Conservation (phyloP, 2,888 invertebrate genomes). For the Latrodectus hesperus region DNA sequence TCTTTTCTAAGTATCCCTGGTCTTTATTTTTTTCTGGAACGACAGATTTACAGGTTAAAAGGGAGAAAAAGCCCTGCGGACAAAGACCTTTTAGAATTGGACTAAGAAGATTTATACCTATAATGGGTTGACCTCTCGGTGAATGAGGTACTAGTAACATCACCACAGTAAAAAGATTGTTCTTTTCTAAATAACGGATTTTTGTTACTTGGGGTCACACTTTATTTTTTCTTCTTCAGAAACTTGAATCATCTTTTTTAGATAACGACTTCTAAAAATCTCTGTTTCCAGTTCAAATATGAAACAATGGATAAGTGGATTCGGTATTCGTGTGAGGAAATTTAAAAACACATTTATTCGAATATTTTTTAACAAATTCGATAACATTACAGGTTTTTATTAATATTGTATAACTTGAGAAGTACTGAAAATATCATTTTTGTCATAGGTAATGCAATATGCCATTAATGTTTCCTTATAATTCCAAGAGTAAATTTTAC, state of each 20-base stretch:
- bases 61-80: slow-evolving; percentile 30
- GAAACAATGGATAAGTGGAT: not conserved
- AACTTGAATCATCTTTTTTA: not conserved
- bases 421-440: too few relatives aligned
- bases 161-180: slow-evolving; percentile 52
- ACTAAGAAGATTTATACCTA: slow-evolving; percentile 51
- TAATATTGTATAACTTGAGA: too few relatives aligned
- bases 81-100: slow-evolving; percentile 65
- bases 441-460: too few relatives aligned
- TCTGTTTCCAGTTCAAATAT: not conserved
- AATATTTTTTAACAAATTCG: too few relatives aligned
- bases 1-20: slow-evolving; percentile 27
- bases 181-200: slow-evolving; percentile 34
- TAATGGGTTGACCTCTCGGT: slow-evolving; percentile 61
- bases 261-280: not conserved
- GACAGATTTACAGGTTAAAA: slow-evolving; percentile 47
- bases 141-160: slow-evolving; percentile 24
- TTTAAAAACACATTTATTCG: too few relatives aligned
- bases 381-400: too few relatives aligned
- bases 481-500: too few relatives aligned
- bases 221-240: slow-evolving; percentile 7
- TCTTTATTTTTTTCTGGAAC: slow-evolving; percentile 40
- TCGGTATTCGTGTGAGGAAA: too few relatives aligned
- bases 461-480: too few relatives aligned
- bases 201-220: slow-evolving; percentile 4